Percentiles rank a stretch among this genome's conserved stretches.
These are phyloP conservation scores for Zootermopsis nevadensis DNA, from an alignment of 2,888 invertebrate species.

Conservation along the genomic window DNA sequence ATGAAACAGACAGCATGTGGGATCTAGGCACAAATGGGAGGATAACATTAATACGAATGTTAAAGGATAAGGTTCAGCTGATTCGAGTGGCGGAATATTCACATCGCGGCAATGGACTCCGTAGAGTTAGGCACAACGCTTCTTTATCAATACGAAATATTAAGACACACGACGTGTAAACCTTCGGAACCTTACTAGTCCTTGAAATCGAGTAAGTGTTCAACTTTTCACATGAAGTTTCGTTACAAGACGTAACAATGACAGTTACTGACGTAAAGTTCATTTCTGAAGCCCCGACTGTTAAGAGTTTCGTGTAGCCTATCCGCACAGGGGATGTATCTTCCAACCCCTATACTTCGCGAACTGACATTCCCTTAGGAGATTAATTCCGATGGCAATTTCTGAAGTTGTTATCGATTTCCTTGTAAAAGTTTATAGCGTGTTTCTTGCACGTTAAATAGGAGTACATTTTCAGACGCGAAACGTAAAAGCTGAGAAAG, in stretches of 20 bases:
- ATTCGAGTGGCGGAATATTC: too few species aligned
- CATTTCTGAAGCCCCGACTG: background rate
- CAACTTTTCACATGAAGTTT: background rate
- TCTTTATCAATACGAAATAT: too few species aligned
- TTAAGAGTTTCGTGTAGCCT: slow-evolving; percentile 14
- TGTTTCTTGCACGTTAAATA: background rate
- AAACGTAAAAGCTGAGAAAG: background rate
- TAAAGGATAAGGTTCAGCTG: too few species aligned
- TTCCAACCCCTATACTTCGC: background rate
- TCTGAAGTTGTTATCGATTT: slow-evolving; percentile 48
- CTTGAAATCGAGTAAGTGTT: background rate
- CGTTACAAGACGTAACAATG: background rate
- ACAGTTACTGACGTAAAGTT: background rate
- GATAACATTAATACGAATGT: too few species aligned
- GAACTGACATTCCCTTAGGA: slow-evolving; percentile 11
- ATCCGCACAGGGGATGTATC: too few species aligned
- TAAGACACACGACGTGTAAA: too few species aligned
- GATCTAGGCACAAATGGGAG: too few species aligned
- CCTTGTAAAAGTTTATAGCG: slow-evolving; percentile 26
- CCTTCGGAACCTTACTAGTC: too few species aligned
- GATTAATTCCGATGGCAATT: slow-evolving; percentile 50
- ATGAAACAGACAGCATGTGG: too few species aligned
- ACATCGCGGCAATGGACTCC: too few species aligned
- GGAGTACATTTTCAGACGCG: background rate
- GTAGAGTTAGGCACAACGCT: too few species aligned